Conservation (phyloP, 2,113 vertebrate genomes). For the Rana temporaria region DNA sequence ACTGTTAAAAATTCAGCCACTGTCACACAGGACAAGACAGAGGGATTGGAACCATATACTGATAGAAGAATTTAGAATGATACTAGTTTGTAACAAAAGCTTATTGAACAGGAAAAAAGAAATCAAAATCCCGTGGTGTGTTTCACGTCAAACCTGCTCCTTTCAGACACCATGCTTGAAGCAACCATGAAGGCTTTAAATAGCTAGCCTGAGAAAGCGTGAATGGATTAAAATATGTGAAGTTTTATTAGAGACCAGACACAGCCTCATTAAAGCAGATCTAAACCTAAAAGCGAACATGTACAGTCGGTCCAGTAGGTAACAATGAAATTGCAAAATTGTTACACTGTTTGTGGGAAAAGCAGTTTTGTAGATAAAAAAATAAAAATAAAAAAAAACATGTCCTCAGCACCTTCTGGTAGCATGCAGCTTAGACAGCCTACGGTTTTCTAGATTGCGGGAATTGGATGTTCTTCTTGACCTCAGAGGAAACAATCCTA, state of each 20-base stretch:
- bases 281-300: no score
- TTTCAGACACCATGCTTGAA: neutral
- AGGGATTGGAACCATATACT: neutral
- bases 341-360: no score
- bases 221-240: slow-evolving; percentile 2
- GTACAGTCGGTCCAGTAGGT: no score
- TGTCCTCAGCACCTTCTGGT: no score
- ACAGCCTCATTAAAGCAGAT: neutral
- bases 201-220: neutral
- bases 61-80: neutral
- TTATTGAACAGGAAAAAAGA: slow-evolving; percentile 15
- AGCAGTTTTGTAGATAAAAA: no score
- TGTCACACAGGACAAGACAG: neutral
- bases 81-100: neutral
- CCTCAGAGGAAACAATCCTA: no score
- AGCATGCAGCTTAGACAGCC: no score
- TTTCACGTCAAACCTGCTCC: neutral
- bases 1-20: neutral
- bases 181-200: slow-evolving; percentile 2
- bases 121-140: slow-evolving; percentile 12
- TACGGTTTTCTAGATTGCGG: no score
- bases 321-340: no score
- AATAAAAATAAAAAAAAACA: no score
- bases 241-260: neutral
- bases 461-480: no score